phyloP scores from a whole-genome alignment of 2,888 invertebrate genomes.

The Minunthozetes semirufus region DNA sequence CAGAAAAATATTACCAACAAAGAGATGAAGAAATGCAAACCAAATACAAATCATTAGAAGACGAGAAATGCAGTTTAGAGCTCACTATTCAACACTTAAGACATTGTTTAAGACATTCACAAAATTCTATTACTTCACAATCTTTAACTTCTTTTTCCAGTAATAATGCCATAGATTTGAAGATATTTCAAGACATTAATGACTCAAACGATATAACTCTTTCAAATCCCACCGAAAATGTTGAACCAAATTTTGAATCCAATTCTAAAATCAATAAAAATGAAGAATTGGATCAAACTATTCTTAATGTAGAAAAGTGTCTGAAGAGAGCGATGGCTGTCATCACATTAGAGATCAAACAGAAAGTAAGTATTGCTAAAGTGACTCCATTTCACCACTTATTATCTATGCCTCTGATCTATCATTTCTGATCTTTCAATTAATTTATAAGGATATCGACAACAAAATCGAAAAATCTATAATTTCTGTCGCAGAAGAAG shows the following conservation, averaged over 20 bases:
- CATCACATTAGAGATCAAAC: conserved; percentile 38
- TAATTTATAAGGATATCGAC: too few relatives aligned
- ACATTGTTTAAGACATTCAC: neutral
- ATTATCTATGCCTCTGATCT: too few relatives aligned
- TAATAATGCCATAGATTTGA: neutral
- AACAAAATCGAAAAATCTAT: too few relatives aligned
- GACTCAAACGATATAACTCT: neutral
- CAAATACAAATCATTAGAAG: conserved; percentile 37
- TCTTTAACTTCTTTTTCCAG: neutral
- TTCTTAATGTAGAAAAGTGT: conserved; percentile 39
- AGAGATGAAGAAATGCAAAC: conserved; percentile 34
- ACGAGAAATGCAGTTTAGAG: conserved; percentile 39
- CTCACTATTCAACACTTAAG: conserved; percentile 39
- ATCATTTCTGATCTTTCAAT: too few relatives aligned
- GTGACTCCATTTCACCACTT: neutral
- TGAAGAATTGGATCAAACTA: conserved; percentile 23
- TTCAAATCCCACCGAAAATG: neutral
- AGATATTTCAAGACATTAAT: neutral
- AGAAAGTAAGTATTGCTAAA: conserved; percentile 36
- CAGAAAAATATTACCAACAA: neutral
- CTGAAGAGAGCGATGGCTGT: conserved; percentile 40
- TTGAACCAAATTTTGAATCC: neutral
- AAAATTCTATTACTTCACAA: neutral
- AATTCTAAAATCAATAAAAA: neutral
- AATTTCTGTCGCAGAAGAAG: too few relatives aligned